These are phyloP conservation scores for Austrofundulus limnaeus DNA, from an alignment of 2,113 vertebrate genomes.

Conservation along the genomic window DNA sequence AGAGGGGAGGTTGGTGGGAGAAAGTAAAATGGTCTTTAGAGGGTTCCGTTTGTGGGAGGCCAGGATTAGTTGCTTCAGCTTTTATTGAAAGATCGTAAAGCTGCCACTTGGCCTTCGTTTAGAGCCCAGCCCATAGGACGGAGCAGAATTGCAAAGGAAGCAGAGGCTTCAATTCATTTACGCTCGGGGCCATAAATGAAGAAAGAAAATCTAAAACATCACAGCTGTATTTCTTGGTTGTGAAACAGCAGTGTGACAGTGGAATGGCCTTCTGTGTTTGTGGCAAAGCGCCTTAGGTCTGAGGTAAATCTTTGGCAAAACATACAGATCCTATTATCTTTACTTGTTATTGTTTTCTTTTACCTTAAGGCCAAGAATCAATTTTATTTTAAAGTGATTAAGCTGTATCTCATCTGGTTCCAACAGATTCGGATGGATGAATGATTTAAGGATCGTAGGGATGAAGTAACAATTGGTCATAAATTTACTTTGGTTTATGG, in stretches of 20 bases:
- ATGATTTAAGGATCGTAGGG: constrained; percentile 36
- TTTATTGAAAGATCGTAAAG: constrained; percentile 74
- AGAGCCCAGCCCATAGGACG: constrained; percentile 30
- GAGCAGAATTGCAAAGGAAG: constrained; percentile 48
- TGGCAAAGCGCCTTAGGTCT: constrained; percentile 3
- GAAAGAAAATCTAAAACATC: constrained; percentile 19
- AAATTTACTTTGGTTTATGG: constrained; percentile 28
- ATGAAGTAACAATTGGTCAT: constrained; percentile 18
- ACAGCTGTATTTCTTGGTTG: constrained; percentile 21
- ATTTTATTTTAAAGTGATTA: constrained; percentile 25
- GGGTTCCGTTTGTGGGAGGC: constrained; percentile 51
- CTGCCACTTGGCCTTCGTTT: constrained; percentile 66
- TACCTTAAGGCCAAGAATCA: background rate
- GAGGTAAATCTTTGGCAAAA: constrained; percentile 11
- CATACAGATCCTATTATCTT: constrained; percentile 25
- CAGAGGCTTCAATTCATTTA: constrained; percentile 30
- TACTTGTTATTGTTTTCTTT: constrained; percentile 17
- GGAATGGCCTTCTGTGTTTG: constrained; percentile 21
- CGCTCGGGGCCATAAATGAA: constrained; percentile 17
- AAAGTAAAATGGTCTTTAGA: constrained; percentile 33
- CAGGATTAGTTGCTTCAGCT: constrained; percentile 59
- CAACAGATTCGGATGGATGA: constrained; percentile 7
- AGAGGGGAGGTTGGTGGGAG: background rate
- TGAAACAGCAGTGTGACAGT: constrained; percentile 23
- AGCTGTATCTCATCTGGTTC: constrained; percentile 5